Conservation (phyloP, 2,113 vertebrate species). For the Elanoides forficatus region DNA sequence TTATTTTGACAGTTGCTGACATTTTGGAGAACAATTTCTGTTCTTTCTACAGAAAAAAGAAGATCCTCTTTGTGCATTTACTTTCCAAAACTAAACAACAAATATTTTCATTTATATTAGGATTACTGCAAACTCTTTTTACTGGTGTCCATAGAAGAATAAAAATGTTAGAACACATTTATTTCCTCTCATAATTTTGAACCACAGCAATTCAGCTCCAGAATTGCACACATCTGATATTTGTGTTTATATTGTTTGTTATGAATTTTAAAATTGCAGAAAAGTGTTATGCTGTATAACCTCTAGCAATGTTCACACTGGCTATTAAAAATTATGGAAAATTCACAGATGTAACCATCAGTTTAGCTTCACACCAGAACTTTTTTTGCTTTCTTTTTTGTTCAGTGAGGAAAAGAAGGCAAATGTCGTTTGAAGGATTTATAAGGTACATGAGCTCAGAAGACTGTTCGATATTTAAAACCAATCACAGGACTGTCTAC, state of each 20-base stretch:
- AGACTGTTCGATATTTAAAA: constrained; percentile 76
- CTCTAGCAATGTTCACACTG: neutral
- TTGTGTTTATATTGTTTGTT: neutral
- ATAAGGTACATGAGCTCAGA: constrained; percentile 79
- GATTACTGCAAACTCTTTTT: neutral
- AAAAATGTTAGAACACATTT: neutral
- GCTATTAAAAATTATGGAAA: neutral
- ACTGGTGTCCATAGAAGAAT: neutral
- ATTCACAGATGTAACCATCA: neutral
- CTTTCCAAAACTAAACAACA: neutral
- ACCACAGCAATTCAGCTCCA: neutral
- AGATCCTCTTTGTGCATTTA: neutral
- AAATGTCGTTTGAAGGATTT: constrained; percentile 85
- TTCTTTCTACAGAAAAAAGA: neutral
- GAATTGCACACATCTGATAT: neutral
- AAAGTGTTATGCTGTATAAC: neutral
- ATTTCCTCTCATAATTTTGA: neutral
- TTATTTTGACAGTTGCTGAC: neutral
- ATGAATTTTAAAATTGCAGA: neutral
- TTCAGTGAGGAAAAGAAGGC: constrained; percentile 70
- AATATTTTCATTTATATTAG: neutral
- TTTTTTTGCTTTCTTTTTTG: neutral
- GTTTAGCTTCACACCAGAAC: neutral
- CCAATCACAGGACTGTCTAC: constrained; percentile 67
- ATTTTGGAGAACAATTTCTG: neutral